These are phyloP conservation scores for Palythoa grandiflora DNA, from an alignment of 92 coral and sea anemone genomes.

Conservation along the genomic window DNA sequence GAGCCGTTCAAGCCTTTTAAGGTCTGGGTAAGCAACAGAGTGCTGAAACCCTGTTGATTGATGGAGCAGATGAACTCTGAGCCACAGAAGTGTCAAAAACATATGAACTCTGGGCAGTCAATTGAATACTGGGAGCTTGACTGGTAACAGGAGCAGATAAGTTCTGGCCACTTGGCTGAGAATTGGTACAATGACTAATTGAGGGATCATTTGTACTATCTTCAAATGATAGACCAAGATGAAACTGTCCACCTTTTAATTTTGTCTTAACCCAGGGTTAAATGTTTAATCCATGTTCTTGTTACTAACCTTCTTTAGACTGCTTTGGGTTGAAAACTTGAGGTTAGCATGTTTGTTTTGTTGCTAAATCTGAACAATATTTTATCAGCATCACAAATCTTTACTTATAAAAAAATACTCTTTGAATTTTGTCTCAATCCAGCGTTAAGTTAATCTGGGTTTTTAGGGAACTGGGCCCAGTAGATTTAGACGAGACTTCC, in stretches of 20 bases:
- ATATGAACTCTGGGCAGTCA: background rate
- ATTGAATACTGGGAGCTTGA: too few species aligned
- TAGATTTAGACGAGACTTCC: too few species aligned
- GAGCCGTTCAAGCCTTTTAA: slow-evolving; percentile 20
- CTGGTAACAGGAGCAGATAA: background rate
- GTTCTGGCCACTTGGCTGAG: slow-evolving; percentile 17
- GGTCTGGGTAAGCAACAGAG: slow-evolving; percentile 7
- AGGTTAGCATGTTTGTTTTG: background rate
- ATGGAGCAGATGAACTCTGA: background rate
- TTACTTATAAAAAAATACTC: too few species aligned
- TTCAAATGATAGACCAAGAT: background rate
- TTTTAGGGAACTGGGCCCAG: too few species aligned
- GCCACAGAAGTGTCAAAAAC: background rate
- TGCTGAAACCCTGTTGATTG: background rate
- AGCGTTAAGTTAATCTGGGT: too few species aligned
- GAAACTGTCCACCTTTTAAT: background rate
- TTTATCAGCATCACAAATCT: too few species aligned
- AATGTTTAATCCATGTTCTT: too few species aligned
- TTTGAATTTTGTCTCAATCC: too few species aligned
- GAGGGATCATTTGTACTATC: background rate
- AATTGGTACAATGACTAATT: background rate
- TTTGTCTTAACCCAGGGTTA: too few species aligned
- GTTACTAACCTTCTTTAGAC: background rate
- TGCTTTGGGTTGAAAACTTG: background rate
- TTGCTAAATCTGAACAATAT: background rate